phyloP scores from a whole-genome alignment of 2,797 vertebrate genomes.

The Coccyzus lansbergi region DNA sequence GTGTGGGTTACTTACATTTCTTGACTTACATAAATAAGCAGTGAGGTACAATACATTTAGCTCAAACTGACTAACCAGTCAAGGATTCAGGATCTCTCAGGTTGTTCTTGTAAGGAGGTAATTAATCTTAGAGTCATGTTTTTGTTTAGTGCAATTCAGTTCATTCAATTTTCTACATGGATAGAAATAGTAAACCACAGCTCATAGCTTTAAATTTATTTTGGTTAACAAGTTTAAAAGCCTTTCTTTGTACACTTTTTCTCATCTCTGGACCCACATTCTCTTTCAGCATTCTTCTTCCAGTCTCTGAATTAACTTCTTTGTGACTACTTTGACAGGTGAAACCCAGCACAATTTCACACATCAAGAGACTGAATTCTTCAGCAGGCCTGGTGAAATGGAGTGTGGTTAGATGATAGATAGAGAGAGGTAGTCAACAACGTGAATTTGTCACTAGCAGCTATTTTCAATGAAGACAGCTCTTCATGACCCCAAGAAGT shows the following conservation, averaged over 20 bases:
- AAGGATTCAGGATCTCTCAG: background rate
- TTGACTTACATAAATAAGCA: background rate
- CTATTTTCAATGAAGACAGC: background rate
- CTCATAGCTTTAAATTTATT: background rate
- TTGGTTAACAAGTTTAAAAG: background rate
- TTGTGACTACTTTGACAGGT: background rate
- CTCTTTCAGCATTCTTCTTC: background rate
- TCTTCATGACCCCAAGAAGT: background rate
- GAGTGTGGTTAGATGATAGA: background rate
- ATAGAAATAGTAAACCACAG: background rate
- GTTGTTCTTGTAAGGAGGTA: background rate
- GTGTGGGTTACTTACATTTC: fast-evolving
- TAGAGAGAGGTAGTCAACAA: background rate
- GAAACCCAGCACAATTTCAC: background rate
- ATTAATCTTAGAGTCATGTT: background rate
- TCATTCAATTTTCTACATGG: background rate
- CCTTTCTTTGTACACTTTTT: background rate
- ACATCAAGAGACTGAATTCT: background rate
- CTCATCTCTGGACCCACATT: background rate
- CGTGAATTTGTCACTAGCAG: background rate
- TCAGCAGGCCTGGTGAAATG: background rate
- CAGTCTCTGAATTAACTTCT: background rate
- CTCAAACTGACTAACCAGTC: background rate
- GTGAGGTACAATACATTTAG: background rate
- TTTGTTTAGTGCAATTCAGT: background rate